Conservation (phyloP, 2,888 invertebrate genomes). For the Micropterix aruncella region DNA sequence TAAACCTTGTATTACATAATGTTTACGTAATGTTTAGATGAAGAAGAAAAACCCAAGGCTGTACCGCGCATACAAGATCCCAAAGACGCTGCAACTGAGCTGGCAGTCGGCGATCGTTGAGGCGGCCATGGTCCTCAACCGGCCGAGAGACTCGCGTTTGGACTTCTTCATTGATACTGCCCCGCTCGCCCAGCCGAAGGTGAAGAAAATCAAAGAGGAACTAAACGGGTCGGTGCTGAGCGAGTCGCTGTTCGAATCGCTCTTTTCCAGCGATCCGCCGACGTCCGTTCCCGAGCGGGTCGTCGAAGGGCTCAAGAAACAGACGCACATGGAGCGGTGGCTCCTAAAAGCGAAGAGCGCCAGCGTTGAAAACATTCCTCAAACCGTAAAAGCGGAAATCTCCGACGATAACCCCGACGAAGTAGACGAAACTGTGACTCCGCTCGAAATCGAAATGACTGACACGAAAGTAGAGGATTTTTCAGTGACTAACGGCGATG, state of each 20-base stretch:
- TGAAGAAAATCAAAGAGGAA: constrained; percentile 19
- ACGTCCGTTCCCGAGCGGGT: background rate
- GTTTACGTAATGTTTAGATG: constrained; percentile 21
- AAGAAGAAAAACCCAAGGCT: constrained; percentile 39
- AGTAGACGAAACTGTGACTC: no score
- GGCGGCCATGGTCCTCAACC: constrained; percentile 47
- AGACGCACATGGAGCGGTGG: constrained; percentile 39
- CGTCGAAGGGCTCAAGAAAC: constrained; percentile 24
- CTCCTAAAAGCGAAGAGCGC: constrained; percentile 29
- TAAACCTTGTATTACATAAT: background rate
- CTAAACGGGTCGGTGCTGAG: constrained; percentile 29
- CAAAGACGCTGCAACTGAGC: constrained; percentile 35
- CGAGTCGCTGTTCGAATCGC: constrained; percentile 31
- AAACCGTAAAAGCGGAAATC: no score
- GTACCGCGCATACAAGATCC: constrained; percentile 36
- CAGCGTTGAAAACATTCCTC: no score
- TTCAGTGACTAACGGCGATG: no score
- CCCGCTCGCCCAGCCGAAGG: constrained; percentile 12
- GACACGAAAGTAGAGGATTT: no score
- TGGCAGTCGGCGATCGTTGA: constrained; percentile 69
- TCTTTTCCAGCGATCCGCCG: constrained; percentile 17
- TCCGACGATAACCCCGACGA: no score
- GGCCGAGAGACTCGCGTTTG: constrained; percentile 41
- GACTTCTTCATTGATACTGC: constrained; percentile 30
- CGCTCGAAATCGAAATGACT: no score